These are phyloP conservation scores for Dryobotodes eremita DNA, from an alignment of 2,888 invertebrate species.

Conservation along the genomic window DNA sequence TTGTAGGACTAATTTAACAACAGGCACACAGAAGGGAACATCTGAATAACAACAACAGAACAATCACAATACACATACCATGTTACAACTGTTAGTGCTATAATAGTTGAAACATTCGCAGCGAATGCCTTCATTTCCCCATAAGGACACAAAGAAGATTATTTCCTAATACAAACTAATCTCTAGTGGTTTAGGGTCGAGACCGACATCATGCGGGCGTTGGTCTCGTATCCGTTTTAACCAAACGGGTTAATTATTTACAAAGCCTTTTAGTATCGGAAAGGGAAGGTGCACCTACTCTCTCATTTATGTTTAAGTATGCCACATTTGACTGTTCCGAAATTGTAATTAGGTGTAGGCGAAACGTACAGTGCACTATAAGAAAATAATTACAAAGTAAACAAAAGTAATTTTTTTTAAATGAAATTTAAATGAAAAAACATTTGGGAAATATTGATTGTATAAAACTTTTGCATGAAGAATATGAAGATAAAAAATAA, in stretches of 20 bases:
- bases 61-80: slow-evolving; percentile 18
- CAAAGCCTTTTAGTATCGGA: slow-evolving; percentile 61
- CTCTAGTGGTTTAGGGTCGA: slow-evolving; percentile 71
- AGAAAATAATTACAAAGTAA: neutral
- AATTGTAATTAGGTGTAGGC: slow-evolving; percentile 20
- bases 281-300: slow-evolving; percentile 54
- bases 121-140: slow-evolving; percentile 43
- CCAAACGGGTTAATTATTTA: slow-evolving; percentile 68
- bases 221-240: slow-evolving; percentile 68
- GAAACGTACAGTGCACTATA: neutral
- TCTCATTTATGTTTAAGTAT: slow-evolving; percentile 53
- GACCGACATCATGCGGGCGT: slow-evolving; percentile 73
- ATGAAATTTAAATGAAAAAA: neutral
- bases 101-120: slow-evolving; percentile 33
- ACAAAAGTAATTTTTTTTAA: neutral
- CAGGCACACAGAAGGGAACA: slow-evolving; percentile 12
- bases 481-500: neutral
- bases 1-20: neutral
- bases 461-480: neutral
- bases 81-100: slow-evolving; percentile 17
- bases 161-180: slow-evolving; percentile 74
- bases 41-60: slow-evolving; percentile 32
- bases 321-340: slow-evolving; percentile 38
- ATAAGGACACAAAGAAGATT: slow-evolving; percentile 67
- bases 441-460: too few species aligned